Percentiles rank a stretch among this genome's conserved stretches.
Conservation (phyloP, 2,113 vertebrate genomes). For the Anguilla rostrata region DNA sequence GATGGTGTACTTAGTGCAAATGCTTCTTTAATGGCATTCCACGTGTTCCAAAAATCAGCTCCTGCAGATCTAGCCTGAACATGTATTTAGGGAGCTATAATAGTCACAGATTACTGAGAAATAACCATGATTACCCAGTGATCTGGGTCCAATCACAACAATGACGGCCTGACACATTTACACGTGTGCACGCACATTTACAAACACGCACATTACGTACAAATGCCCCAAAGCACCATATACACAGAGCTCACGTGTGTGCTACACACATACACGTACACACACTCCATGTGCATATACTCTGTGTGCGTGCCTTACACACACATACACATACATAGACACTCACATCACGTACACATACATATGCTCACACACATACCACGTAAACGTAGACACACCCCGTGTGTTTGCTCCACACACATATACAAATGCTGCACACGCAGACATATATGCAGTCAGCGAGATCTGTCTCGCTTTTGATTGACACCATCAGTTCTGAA, state of each 20-base stretch:
- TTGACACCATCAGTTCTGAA: not conserved
- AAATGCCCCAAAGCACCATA: not conserved
- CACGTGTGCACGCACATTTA: not conserved
- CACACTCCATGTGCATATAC: not conserved
- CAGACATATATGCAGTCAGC: too few species aligned
- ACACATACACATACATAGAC: too few species aligned
- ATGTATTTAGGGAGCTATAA: not conserved
- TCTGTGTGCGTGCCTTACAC: too few species aligned
- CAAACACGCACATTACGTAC: not conserved
- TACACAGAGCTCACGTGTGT: not conserved
- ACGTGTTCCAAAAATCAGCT: not conserved
- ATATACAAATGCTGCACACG: too few species aligned
- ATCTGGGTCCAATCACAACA: not conserved
- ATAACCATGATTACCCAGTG: not conserved
- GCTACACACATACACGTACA: not conserved
- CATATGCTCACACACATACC: too few species aligned
- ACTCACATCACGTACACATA: too few species aligned
- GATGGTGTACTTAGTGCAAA: not conserved
- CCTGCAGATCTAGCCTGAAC: not conserved
- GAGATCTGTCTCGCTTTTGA: not conserved
- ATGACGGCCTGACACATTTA: too few species aligned
- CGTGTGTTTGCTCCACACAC: too few species aligned
- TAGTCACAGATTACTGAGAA: not conserved
- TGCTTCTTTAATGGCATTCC: not conserved
- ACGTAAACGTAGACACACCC: not conserved